Percentiles rank a stretch among this genome's conserved stretches.
These are phyloP conservation scores for Sciurus vulgaris DNA, from an alignment of 2,797 vertebrate genomes.

Conservation along the genomic window DNA sequence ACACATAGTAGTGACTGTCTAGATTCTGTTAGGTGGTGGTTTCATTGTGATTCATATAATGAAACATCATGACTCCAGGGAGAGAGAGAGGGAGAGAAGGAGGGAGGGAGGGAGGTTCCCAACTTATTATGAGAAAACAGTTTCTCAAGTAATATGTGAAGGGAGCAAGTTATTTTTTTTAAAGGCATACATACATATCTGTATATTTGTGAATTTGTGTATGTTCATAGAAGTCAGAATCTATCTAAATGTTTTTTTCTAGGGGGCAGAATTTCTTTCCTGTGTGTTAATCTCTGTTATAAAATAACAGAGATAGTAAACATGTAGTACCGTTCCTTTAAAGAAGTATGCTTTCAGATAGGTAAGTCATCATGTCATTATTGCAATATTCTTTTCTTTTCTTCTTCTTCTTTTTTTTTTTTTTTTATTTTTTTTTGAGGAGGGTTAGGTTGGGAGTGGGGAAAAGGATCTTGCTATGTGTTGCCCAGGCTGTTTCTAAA, in stretches of 20 bases:
- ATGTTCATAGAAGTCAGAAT: not conserved
- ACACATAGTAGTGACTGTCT: not conserved
- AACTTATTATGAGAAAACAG: not conserved
- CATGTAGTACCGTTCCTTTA: not conserved
- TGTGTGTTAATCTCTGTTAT: not conserved
- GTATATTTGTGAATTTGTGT: not conserved
- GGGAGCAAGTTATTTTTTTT: not conserved
- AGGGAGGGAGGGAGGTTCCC: no score
- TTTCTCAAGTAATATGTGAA: not conserved
- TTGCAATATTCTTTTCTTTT: no score
- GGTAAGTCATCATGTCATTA: not conserved
- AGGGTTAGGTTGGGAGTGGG: no score
- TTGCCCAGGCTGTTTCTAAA: not conserved
- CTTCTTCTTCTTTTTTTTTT: no score
- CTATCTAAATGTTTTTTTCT: not conserved
- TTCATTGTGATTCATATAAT: not conserved
- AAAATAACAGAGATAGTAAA: no score
- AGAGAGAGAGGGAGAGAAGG: not conserved
- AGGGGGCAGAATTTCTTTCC: not conserved
- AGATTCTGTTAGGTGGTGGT: not conserved
- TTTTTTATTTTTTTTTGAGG: no score
- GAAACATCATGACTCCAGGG: not conserved
- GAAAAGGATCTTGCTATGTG: not conserved
- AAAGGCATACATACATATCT: not conserved
- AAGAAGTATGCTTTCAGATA: not conserved